phyloP scores from a whole-genome alignment of 2,888 invertebrate species.

The Agrochola litura region DNA sequence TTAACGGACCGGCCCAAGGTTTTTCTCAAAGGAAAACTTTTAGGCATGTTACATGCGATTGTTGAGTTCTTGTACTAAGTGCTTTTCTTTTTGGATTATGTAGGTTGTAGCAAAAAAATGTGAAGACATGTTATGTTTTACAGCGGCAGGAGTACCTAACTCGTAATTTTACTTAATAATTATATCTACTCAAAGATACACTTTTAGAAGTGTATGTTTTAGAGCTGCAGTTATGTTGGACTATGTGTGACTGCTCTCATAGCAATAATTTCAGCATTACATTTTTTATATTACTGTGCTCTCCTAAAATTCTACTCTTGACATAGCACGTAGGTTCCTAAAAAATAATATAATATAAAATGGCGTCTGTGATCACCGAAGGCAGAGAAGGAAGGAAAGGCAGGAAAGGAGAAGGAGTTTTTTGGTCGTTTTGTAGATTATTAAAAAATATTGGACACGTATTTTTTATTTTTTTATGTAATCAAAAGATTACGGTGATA shows the following conservation, averaged over 20 bases:
- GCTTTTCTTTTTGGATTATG: not conserved
- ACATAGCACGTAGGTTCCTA: not conserved
- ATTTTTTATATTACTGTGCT: not conserved
- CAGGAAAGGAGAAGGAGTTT: not conserved
- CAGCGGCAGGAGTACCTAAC: not conserved
- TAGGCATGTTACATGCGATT: conserved; percentile 55
- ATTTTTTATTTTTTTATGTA: no score
- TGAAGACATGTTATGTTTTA: not conserved
- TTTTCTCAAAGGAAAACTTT: conserved; percentile 68
- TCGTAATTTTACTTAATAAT: not conserved
- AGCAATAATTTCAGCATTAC: no score
- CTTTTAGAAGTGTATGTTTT: not conserved
- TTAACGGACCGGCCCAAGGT: conserved; percentile 69
- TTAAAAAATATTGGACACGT: no score
- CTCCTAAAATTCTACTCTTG: not conserved
- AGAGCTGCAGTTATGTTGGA: not conserved
- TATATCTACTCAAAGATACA: not conserved
- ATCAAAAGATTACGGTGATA: no score
- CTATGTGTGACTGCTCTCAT: not conserved
- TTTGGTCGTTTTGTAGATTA: no score
- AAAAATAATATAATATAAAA: not conserved
- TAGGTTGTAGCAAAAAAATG: not conserved
- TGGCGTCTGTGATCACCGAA: not conserved
- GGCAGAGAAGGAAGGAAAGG: not conserved
- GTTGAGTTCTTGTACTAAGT: conserved; percentile 4